A percentile compares a stretch with the other conserved stretches of the same genome.
Conservation (phyloP, 1,140 invertebrate genomes). For the Drosophila pallidifrons region DNA sequence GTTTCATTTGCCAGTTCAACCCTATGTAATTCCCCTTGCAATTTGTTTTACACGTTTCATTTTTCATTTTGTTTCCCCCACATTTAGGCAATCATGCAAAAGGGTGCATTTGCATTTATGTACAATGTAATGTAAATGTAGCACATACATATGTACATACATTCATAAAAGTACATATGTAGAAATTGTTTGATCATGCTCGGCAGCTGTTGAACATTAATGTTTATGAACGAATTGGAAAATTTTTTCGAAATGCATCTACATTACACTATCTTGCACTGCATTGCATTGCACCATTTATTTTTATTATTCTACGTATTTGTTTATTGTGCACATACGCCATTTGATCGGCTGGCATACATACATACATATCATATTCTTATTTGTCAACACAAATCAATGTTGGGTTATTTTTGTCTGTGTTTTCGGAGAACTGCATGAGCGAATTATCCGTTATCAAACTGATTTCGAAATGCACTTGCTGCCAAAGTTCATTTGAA, state of each 20-base stretch:
- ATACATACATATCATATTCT: conserved; percentile 6
- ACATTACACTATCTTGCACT: conserved; percentile 2
- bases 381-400: conserved; percentile 13
- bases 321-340: conserved; percentile 1
- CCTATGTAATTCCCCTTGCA: conserved; percentile 36
- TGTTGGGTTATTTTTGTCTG: conserved; percentile 15
- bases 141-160: conserved; percentile 6
- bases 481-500: neutral
- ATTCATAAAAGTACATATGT: neutral
- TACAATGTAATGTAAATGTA: conserved; percentile 31
- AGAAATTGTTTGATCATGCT: conserved; percentile 2
- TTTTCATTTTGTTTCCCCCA: conserved; percentile 38
- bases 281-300: conserved; percentile 1
- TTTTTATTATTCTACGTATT: conserved; percentile 1
- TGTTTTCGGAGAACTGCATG: neutral
- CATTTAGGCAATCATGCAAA: conserved; percentile 13
- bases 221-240: conserved; percentile 2
- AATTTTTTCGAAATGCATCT: conserved; percentile 2
- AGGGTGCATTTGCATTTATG: conserved; percentile 34
- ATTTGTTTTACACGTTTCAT: conserved; percentile 30
- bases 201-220: conserved; percentile 5
- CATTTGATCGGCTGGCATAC: conserved; percentile 9
- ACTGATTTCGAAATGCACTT: neutral
- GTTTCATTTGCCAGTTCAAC: conserved; percentile 56
- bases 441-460: neutral